A percentile compares a stretch with the other conserved stretches of the same genome.
phyloP scores from a whole-genome alignment of 2,113 vertebrate genomes.

The Marmota monax region DNA sequence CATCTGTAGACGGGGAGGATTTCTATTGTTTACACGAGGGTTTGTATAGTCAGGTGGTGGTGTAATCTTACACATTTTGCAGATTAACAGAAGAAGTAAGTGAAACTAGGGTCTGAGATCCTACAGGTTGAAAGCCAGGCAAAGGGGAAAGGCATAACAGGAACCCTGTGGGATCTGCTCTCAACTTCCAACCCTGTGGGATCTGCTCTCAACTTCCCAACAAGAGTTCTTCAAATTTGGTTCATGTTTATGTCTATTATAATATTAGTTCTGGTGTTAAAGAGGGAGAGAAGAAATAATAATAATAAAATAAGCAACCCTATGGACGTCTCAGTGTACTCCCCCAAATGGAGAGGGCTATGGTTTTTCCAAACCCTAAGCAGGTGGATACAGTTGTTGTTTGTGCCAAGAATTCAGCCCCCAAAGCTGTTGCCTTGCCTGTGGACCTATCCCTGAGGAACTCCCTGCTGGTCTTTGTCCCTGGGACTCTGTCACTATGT shows the following conservation, averaged over 20 bases:
- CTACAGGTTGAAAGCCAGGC: neutral
- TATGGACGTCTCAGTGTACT: neutral
- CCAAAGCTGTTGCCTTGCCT: neutral
- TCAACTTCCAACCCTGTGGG: neutral
- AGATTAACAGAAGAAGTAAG: neutral
- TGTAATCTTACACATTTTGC: neutral
- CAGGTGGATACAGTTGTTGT: neutral
- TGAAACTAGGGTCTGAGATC: neutral
- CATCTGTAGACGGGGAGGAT: neutral
- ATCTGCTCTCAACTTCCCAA: slow-evolving; percentile 45
- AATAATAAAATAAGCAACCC: neutral
- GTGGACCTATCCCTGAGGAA: slow-evolving; percentile 49
- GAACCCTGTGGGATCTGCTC: neutral
- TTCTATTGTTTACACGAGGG: neutral
- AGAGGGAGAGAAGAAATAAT: neutral
- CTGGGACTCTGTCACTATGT: slow-evolving; percentile 59
- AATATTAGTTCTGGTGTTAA: slow-evolving; percentile 12
- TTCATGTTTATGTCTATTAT: neutral
- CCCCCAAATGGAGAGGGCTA: neutral
- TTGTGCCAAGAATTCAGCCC: neutral
- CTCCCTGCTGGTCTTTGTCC: slow-evolving; percentile 33
- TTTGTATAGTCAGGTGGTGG: neutral
- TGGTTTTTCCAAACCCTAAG: neutral
- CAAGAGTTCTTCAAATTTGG: neutral
- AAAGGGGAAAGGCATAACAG: neutral